phyloP scores from a whole-genome alignment of 1,140 invertebrate genomes.

The Halyomorpha halys region DNA sequence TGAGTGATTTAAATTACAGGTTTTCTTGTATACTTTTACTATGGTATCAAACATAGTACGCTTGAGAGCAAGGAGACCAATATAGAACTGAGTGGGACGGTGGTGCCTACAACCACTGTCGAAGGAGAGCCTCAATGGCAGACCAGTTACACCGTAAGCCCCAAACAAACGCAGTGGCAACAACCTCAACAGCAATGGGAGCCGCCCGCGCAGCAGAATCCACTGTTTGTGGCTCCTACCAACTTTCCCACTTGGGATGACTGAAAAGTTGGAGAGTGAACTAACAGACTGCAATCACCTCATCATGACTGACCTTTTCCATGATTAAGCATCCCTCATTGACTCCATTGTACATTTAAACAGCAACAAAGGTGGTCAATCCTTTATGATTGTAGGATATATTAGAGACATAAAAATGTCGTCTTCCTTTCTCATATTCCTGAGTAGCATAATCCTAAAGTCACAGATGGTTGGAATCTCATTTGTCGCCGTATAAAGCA shows the following conservation, averaged over 20 bases:
- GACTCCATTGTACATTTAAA: too few relatives aligned
- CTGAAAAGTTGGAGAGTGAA: constrained; percentile 29
- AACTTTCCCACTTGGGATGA: constrained; percentile 45
- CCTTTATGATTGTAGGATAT: background rate
- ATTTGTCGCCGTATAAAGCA: too few relatives aligned
- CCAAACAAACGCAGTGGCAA: background rate
- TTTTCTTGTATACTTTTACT: constrained; percentile 81
- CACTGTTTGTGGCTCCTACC: constrained; percentile 38
- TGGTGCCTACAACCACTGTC: constrained; percentile 26
- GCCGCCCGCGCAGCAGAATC: constrained; percentile 21
- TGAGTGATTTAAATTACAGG: constrained; percentile 39
- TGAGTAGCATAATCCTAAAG: too few relatives aligned
- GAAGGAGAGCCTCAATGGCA: background rate
- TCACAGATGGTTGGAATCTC: too few relatives aligned
- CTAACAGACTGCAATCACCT: constrained; percentile 3
- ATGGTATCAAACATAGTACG: constrained; percentile 78
- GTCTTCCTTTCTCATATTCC: background rate
- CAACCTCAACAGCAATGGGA: background rate
- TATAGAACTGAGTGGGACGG: constrained; percentile 24
- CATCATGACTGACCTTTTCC: background rate
- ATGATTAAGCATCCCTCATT: too few relatives aligned
- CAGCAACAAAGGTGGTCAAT: background rate
- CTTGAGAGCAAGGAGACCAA: constrained; percentile 42
- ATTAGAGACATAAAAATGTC: background rate
- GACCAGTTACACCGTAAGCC: background rate